Evolutionary conservation across 2,113 vertebrate species (phyloP).

Genomic region (Ceuthmochares aereus): DNA sequence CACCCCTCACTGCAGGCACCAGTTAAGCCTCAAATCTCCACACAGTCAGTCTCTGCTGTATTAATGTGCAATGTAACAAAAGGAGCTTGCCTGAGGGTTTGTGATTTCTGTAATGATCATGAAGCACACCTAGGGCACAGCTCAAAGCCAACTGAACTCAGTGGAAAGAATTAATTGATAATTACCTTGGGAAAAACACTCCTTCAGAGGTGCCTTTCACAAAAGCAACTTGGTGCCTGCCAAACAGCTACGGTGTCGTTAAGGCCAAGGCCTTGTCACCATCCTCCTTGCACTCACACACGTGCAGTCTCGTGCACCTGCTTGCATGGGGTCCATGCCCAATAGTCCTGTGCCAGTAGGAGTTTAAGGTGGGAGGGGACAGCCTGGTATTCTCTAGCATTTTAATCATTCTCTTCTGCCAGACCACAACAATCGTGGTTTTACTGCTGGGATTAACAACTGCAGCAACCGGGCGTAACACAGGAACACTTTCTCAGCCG

Average conservation of each 20-base stretch:
- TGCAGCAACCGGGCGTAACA: not conserved
- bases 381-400: not conserved
- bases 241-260: not conserved
- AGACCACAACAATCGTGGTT: not conserved
- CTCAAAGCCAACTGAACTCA: not conserved
- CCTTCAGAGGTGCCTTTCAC: not conserved
- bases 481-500: not conserved
- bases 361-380: not conserved
- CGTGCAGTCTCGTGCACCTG: not conserved
- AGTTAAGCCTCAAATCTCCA: not conserved
- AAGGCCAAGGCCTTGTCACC: not conserved
- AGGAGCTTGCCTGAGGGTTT: not conserved
- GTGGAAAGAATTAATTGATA: not conserved
- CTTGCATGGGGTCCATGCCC: not conserved
- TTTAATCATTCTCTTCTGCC: not conserved
- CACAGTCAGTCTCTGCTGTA: not conserved
- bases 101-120: not conserved
- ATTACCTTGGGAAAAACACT: not conserved
- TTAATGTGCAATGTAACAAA: not conserved
- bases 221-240: not conserved
- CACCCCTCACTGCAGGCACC: not conserved
- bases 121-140: not conserved
- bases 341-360: not conserved
- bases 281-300: not conserved
- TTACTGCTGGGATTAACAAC: not conserved